Percentiles rank a stretch among this genome's conserved stretches.
Evolutionary conservation across 2,888 invertebrate genomes (phyloP).

Genomic region (Ochropleura leucogaster): DNA sequence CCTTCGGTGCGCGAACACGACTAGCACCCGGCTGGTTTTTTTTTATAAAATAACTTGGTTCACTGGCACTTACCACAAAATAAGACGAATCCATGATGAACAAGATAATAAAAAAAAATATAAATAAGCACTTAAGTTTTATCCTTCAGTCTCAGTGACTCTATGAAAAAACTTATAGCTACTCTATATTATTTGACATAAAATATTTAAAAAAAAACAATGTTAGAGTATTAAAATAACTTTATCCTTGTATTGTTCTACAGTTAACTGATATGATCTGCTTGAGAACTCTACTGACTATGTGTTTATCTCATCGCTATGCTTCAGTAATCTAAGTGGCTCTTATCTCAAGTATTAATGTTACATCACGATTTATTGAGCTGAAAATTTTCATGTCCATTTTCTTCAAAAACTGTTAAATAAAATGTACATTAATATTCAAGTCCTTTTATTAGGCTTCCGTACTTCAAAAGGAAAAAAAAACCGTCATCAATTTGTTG

Average conservation of each 20-base stretch:
- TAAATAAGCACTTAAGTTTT: neutral
- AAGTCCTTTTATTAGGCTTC: too few relatives aligned
- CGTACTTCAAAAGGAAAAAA: too few relatives aligned
- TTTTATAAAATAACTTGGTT: neutral
- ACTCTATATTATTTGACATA: neutral
- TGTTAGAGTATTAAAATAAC: neutral
- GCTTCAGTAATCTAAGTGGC: conserved; percentile 48
- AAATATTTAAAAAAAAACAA: neutral
- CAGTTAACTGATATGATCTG: conserved; percentile 30
- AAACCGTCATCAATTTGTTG: too few relatives aligned
- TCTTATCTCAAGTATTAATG: conserved; percentile 41
- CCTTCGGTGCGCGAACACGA: too few relatives aligned
- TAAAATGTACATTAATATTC: too few relatives aligned
- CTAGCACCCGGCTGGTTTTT: too few relatives aligned
- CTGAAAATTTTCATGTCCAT: neutral
- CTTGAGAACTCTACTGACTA: conserved; percentile 26
- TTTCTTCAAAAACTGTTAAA: neutral
- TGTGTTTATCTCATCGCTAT: conserved; percentile 47
- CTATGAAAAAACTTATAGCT: neutral
- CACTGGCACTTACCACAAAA: conserved; percentile 31
- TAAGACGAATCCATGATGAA: conserved; percentile 25
- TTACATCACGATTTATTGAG: conserved; percentile 30
- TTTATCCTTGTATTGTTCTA: conserved; percentile 18
- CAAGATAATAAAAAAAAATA: neutral
- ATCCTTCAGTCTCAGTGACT: neutral